A percentile compares a stretch with the other conserved stretches of the same genome.
These are phyloP conservation scores for Oplegnathus fasciatus DNA, from an alignment of 2,113 vertebrate genomes.

Conservation along the genomic window DNA sequence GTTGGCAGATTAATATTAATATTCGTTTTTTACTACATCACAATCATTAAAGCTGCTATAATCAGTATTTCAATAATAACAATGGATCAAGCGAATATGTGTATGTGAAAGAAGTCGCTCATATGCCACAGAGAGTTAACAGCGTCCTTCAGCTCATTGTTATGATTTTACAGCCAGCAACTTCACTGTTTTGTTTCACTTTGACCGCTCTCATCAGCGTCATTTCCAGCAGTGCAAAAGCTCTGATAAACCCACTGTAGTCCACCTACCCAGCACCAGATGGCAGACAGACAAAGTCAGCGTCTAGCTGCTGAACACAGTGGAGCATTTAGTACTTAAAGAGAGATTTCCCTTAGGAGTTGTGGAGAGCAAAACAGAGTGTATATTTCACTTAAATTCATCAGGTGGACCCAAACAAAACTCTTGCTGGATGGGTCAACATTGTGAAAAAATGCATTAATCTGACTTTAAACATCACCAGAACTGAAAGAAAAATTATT, in stretches of 20 bases:
- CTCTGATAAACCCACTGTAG: background rate
- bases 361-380: background rate
- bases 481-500: background rate
- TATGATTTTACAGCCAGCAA: background rate
- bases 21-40: no score
- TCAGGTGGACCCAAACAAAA: background rate
- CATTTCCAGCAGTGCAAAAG: no score
- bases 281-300: background rate
- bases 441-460: background rate
- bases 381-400: background rate
- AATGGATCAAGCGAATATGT: no score
- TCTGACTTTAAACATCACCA: background rate
- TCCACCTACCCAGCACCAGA: background rate
- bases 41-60: background rate
- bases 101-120: no score
- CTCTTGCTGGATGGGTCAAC: background rate
- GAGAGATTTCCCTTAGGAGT: background rate
- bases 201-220: no score
- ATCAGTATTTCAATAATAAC: no score
- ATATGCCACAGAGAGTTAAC: no score
- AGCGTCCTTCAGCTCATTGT: background rate
- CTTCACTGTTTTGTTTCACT: background rate
- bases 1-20: no score
- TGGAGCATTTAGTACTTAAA: background rate
- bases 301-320: background rate